These are phyloP conservation scores for Ornithoptera alexandrae DNA, from an alignment of 2,888 invertebrate genomes.

Conservation along the genomic window DNA sequence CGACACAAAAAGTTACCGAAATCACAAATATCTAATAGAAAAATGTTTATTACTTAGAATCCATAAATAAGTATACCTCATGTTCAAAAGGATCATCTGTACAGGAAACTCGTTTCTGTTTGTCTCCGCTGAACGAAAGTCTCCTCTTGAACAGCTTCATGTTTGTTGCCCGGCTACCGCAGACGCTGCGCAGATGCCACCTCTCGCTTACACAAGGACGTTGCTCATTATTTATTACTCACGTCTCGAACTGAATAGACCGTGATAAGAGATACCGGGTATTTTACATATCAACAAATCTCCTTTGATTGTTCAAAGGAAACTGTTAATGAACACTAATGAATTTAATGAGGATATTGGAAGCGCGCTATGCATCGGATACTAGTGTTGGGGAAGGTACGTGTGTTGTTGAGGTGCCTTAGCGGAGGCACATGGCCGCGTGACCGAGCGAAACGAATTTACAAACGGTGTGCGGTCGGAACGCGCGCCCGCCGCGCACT, in stretches of 20 bases:
- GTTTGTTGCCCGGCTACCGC: constrained; percentile 46
- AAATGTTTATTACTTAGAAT: neutral
- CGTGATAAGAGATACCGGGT: constrained; percentile 20
- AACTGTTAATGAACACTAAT: constrained; percentile 44
- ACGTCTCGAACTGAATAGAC: constrained; percentile 31
- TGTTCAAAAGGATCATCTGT: constrained; percentile 73
- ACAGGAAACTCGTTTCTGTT: constrained; percentile 70
- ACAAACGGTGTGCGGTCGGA: constrained; percentile 58
- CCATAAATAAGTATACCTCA: constrained; percentile 53
- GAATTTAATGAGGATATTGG: constrained; percentile 50
- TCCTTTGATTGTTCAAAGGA: constrained; percentile 49
- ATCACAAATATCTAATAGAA: neutral
- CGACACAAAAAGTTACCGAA: neutral
- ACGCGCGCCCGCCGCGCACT: constrained; percentile 73
- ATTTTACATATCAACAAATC: constrained; percentile 39
- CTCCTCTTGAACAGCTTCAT: constrained; percentile 78
- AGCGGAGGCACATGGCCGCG: constrained; percentile 49
- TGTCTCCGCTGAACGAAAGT: constrained; percentile 74
- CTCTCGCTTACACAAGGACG: constrained; percentile 45
- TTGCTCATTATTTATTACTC: constrained; percentile 46
- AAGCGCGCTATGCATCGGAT: constrained; percentile 46
- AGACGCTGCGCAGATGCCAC: constrained; percentile 49
- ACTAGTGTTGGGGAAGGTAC: constrained; percentile 32
- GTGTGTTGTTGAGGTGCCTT: constrained; percentile 38
- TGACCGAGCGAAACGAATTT: constrained; percentile 9